Percentiles rank a stretch among this genome's conserved stretches.
Conservation (phyloP, 2,113 vertebrate species). For the Sardina pilchardus region DNA sequence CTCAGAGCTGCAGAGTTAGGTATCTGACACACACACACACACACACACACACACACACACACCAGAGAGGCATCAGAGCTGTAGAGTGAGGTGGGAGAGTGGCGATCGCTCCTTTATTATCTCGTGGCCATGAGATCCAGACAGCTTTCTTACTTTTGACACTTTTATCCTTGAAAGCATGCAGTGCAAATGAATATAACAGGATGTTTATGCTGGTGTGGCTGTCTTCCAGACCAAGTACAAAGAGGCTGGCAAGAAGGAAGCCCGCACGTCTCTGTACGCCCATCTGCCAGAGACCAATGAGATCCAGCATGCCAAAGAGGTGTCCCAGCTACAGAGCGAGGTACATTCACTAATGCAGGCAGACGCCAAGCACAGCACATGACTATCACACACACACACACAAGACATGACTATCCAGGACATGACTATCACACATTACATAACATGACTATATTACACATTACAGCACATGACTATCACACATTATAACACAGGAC, state of each 20-base stretch:
- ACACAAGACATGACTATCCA: no score
- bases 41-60: no score
- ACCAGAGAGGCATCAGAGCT: no score
- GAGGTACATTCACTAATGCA: neutral
- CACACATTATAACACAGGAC: neutral
- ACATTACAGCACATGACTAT: neutral
- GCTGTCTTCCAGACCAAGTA: constrained; percentile 79
- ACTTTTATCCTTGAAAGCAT: neutral
- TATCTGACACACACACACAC: constrained; percentile 41
- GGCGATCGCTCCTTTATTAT: neutral
- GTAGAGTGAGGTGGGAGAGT: no score
- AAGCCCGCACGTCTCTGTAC: constrained; percentile 75
- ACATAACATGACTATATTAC: neutral
- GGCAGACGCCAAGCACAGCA: neutral
- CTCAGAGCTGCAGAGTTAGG: constrained; percentile 85
- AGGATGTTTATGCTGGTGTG: neutral
- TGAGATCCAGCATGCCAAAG: neutral
- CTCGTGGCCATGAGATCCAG: neutral
- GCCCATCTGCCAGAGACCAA: constrained; percentile 85
- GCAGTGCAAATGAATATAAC: neutral
- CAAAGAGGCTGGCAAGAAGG: constrained; percentile 77
- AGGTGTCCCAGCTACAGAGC: neutral
- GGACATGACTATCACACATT: no score
- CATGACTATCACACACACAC: no score
- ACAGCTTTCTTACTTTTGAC: no score